Conservation (phyloP, 2,888 invertebrate genomes). For the Yponomeuta evonymella region DNA sequence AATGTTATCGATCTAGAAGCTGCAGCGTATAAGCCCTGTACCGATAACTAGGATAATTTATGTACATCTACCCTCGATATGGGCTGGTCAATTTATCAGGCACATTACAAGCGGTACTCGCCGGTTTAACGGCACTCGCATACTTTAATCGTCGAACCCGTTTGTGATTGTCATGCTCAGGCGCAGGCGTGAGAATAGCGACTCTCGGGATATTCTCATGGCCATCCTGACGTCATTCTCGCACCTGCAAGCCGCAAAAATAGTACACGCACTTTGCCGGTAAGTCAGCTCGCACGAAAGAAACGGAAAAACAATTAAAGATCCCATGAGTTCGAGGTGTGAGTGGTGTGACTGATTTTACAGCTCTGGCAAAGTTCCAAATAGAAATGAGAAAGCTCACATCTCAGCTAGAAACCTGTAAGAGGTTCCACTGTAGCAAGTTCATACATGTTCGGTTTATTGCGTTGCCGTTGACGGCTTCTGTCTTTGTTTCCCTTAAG, state of each 20-base stretch:
- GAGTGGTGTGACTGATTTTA: background rate
- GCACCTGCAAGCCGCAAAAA: slow-evolving; percentile 51
- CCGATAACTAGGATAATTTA: slow-evolving; percentile 14
- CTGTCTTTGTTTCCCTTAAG: background rate
- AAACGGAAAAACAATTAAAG: background rate
- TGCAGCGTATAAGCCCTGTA: background rate
- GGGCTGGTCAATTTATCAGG: slow-evolving; percentile 14
- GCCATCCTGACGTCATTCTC: slow-evolving; percentile 56
- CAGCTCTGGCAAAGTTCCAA: background rate
- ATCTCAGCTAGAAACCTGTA: background rate
- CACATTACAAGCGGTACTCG: slow-evolving; percentile 13
- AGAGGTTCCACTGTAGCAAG: background rate
- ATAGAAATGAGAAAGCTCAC: background rate
- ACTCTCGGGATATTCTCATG: slow-evolving; percentile 63
- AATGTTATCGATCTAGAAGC: too few relatives aligned
- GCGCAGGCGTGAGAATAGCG: slow-evolving; percentile 71
- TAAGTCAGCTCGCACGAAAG: background rate
- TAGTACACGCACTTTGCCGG: background rate
- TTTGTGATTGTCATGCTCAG: slow-evolving; percentile 49
- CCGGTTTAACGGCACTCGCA: slow-evolving; percentile 16
- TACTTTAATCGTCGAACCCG: slow-evolving; percentile 53
- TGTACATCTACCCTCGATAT: slow-evolving; percentile 4
- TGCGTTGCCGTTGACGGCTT: background rate
- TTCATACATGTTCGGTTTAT: background rate
- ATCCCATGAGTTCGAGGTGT: background rate